A percentile compares a stretch with the other conserved stretches of the same genome.
phyloP scores from a whole-genome alignment of 1,140 invertebrate genomes.

The Scaptomyza montana region DNA sequence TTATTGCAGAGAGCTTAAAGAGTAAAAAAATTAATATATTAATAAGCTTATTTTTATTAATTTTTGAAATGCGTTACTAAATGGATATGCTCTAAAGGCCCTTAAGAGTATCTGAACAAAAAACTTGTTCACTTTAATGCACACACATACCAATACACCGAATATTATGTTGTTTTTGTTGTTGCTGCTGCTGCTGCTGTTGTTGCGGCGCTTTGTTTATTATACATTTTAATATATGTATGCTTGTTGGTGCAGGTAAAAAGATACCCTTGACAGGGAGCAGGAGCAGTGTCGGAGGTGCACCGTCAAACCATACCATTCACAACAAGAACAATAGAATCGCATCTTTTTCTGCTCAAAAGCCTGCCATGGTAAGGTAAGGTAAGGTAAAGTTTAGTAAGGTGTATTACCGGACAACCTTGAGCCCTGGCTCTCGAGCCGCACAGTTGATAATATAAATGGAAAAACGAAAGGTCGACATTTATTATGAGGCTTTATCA shows the following conservation, averaged over 20 bases:
- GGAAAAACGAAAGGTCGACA: constrained; percentile 83
- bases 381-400: constrained; percentile 20
- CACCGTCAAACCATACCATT: constrained; percentile 35
- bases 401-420: constrained; percentile 4
- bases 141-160: constrained; percentile 5
- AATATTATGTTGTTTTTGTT: constrained; percentile 36
- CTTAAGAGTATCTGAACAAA: not conserved
- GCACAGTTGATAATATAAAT: constrained; percentile 80
- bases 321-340: constrained; percentile 24
- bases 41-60: no score
- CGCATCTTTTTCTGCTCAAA: constrained; percentile 38
- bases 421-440: constrained; percentile 18
- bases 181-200: constrained; percentile 38
- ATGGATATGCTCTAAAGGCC: not conserved
- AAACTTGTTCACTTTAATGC: constrained; percentile 39
- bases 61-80: not conserved
- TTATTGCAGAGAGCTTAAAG: no score
- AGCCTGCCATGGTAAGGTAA: constrained; percentile 28
- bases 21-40: no score
- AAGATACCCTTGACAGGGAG: constrained; percentile 12
- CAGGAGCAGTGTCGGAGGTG: constrained; percentile 4
- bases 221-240: constrained; percentile 81
- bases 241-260: constrained; percentile 48
- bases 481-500: constrained; percentile 83
- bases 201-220: constrained; percentile 62